Percentiles rank a stretch among this genome's conserved stretches.
Conservation (phyloP, 1,140 invertebrate species). For the Hyposmocoma kahamanoa region DNA sequence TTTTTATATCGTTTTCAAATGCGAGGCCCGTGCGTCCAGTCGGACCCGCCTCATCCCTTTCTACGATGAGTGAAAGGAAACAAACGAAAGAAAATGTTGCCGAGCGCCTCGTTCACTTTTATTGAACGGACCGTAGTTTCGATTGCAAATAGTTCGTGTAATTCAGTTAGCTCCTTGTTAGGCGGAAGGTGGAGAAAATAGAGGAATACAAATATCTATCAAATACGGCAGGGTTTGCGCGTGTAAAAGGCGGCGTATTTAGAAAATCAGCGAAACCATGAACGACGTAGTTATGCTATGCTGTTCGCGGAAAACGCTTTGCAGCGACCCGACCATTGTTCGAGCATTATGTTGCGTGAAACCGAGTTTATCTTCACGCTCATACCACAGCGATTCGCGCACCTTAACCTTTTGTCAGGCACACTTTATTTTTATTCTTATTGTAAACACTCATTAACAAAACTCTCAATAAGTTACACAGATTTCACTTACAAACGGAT, state of each 20-base stretch:
- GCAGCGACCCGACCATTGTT: slow-evolving; percentile 25
- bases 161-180: slow-evolving; percentile 54
- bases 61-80: slow-evolving; percentile 68
- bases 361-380: too few relatives aligned
- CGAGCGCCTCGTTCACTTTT: slow-evolving; percentile 59
- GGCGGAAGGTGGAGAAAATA: background rate
- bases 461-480: too few relatives aligned
- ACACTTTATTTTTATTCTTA: too few relatives aligned
- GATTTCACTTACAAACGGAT: too few relatives aligned
- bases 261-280: slow-evolving; percentile 37
- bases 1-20: slow-evolving; percentile 73
- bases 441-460: too few relatives aligned
- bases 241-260: slow-evolving; percentile 30
- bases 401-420: too few relatives aligned
- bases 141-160: slow-evolving; percentile 70
- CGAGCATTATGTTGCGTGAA: slow-evolving; percentile 36
- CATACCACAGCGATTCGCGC: too few relatives aligned
- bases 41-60: slow-evolving; percentile 56
- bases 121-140: slow-evolving; percentile 64
- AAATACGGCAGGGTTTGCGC: slow-evolving; percentile 24
- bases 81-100: slow-evolving; percentile 72
- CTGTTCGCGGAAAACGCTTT: slow-evolving; percentile 26
- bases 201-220: too few relatives aligned
- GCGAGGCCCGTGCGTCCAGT: slow-evolving; percentile 59
- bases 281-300: slow-evolving; percentile 24